Evolutionary conservation across 1,140 invertebrate species (phyloP), one percentile per base, ranked within the genome.

Genomic region (Macrobrachium nipponense): DNA sequence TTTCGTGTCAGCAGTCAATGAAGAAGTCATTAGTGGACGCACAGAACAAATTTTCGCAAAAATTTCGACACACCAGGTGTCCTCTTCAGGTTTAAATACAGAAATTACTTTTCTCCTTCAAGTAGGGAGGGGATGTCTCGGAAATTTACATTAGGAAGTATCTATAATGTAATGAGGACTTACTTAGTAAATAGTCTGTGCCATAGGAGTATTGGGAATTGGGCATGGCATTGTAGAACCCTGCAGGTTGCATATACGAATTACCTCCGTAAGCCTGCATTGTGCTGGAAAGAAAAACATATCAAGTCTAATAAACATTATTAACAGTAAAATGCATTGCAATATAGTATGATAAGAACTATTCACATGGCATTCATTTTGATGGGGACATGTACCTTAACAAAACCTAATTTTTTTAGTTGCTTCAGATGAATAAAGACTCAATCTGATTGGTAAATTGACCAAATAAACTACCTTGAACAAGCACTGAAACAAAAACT

Each of bases 181-280:
- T 66, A 89, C 88, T 84, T 11, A 88, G 81, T 8, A 89, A 64
- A 60, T 89, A 89, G 64, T 89, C 88, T 17, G 88, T 68, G 66
- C 88, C 88, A 43, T 89, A 89, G 15, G 87, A 80, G 27, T 89
- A 89, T 81, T 88, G 88, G 15, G 88, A 87, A 77, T 87, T 89
- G 27, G 88, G 88, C 86, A 89, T 85, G 14, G 88, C 43, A 51
- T 89, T 89, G 84, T 89, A 89, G 43, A 89, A 87, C 61, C 85
- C 86, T 17, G 66, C 70, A 5, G 88, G 76, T 76, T 89, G 88
- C 88, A 89, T 89, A 78, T 89, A 89, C 70, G 87, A 86, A 76
- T 89, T 86, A 15, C 86, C 82, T 23, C 88, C 84, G 80, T 89
- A 89, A 15, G 88, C 84, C 82, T 89, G 88, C 88, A 89, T 89